Base-by-base conservation (phyloP, 2,888 invertebrate species). In the Halictus quadricinctus region DNA sequence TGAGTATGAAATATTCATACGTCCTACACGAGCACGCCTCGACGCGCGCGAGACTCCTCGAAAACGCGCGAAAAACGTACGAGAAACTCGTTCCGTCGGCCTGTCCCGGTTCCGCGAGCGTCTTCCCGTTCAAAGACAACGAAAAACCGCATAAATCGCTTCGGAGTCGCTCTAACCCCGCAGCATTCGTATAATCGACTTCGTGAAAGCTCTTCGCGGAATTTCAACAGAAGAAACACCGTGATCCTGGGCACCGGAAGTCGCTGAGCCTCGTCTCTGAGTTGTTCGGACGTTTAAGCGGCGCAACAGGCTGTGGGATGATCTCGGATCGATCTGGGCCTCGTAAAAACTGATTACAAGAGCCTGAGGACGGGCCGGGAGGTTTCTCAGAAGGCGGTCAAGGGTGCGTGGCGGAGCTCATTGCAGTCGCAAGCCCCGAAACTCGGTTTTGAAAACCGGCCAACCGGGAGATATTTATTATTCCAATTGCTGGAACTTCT, bases 1-100 rank as follows among this genome's bases (percentile, higher is more conserved):
- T 98, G 95, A 95, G 95, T 94, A 70, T 74, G 80, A 83, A 77
- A 79, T 80, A 81, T 76, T 76, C 82, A 69, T 69, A 69, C 36
- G 7, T 21, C 41, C 69, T 21, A 21, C 12, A 21, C 69, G 69
- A 25, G 25, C 25, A 15, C 60, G 25, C 25, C 60, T 60, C 25
- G 25, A 60, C 25, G 25, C 36, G 69, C 21, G 3, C 5, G 69
- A 69, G 15, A 3, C 69, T 18, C 8, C 18, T 15, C 10, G 69
- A 41, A 41, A 69, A 36, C 69, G 36, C 15, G 69, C 8, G 41
- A 84, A 58, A 74, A 58, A 66, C 5, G 54, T 10, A 21, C n/a
- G 54, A n/a, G 54, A 54, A 60, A 25, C 60, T 60, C 25, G 25
- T 29, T 25, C 7, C 25, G 25, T 15, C 60, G 25, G 29, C 13